phyloP scores from a whole-genome alignment of 2,888 invertebrate species.

The Stenotaenia linearis region DNA sequence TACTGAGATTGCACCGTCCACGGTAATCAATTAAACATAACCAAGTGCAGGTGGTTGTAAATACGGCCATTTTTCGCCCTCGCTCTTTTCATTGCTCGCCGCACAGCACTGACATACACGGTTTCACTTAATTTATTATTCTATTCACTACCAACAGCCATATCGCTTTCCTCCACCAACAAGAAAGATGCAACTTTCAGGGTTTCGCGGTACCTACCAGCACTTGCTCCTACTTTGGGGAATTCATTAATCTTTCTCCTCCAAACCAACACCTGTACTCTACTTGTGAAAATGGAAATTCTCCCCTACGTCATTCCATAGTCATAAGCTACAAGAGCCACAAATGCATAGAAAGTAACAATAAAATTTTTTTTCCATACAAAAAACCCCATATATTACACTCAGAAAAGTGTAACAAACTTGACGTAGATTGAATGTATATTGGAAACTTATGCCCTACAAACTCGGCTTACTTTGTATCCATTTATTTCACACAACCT shows the following conservation, averaged over 20 bases:
- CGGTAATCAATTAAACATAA: neutral
- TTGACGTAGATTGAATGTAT: neutral
- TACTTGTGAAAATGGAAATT: slow-evolving; percentile 17
- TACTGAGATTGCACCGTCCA: neutral
- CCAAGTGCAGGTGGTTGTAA: neutral
- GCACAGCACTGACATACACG: neutral
- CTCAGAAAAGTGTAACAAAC: neutral
- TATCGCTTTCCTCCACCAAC: neutral
- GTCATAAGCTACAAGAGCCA: slow-evolving; percentile 1
- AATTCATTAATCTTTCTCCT: slow-evolving; percentile 1
- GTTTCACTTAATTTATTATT: slow-evolving; percentile 4
- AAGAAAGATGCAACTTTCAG: neutral
- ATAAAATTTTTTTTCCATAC: neutral
- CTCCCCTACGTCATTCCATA: neutral
- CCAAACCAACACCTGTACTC: slow-evolving; percentile 3
- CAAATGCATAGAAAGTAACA: neutral
- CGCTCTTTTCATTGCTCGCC: neutral
- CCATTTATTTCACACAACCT: neutral
- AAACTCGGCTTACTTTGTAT: neutral
- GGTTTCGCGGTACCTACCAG: neutral
- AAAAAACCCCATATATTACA: neutral
- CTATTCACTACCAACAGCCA: neutral
- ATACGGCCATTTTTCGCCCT: neutral
- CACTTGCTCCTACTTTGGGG: neutral
- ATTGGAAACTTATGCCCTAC: neutral